Conservation (phyloP, 2,113 vertebrate genomes). For the Boulengeromyrus knoepffleri region DNA sequence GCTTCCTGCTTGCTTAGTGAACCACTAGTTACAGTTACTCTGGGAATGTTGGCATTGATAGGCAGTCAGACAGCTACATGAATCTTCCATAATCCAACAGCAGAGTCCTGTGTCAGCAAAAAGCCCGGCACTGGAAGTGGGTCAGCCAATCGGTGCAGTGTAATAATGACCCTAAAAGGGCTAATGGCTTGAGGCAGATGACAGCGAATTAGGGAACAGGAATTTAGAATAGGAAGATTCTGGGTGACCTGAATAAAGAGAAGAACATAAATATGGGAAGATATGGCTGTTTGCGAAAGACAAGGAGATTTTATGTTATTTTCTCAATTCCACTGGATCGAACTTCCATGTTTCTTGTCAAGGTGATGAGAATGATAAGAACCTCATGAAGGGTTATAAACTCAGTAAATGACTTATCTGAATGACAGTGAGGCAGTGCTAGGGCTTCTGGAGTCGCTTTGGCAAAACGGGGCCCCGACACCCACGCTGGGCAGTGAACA, state of each 20-base stretch:
- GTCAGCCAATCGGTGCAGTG: conserved; percentile 15
- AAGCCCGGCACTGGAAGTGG: conserved; percentile 21
- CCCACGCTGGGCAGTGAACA: background rate
- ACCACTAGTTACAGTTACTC: background rate
- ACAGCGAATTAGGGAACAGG: background rate
- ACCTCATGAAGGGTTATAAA: background rate
- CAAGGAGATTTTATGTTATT: background rate
- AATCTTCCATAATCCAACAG: conserved; percentile 26
- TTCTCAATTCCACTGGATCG: background rate
- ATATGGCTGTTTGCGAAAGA: background rate
- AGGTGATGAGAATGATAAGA: background rate
- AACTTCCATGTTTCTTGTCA: background rate
- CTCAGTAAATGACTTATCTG: background rate
- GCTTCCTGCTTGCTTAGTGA: background rate
- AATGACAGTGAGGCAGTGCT: background rate
- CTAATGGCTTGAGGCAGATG: background rate
- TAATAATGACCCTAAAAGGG: background rate
- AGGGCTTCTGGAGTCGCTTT: background rate
- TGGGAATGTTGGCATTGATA: background rate
- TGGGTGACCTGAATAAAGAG: background rate
- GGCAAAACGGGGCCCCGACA: background rate
- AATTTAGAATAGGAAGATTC: background rate
- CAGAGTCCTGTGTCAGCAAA: background rate
- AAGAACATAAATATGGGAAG: background rate
- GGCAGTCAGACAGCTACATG: conserved; percentile 4